Evolutionary conservation across 2,888 invertebrate genomes (phyloP).

Genomic region (Oxyscelio sp.): DNA sequence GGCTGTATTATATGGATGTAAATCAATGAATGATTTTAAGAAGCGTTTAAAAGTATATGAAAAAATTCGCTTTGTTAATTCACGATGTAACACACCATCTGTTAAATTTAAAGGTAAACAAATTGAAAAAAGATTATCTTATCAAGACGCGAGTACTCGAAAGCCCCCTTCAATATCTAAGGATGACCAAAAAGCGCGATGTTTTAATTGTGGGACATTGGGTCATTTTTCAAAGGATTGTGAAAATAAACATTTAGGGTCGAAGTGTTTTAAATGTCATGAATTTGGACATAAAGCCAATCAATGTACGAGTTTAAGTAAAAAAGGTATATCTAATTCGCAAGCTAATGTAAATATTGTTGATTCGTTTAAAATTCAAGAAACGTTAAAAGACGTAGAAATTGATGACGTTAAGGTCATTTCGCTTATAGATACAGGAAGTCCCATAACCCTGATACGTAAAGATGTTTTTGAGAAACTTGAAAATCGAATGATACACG

Average conservation of each 20-base stretch:
- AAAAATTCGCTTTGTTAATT: background rate
- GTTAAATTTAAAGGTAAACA: background rate
- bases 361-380: background rate
- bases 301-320: background rate
- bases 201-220: background rate
- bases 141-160: background rate
- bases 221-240: slow-evolving; percentile 33
- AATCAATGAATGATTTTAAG: slow-evolving; percentile 14
- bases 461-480: slow-evolving; percentile 13
- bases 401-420: slow-evolving; percentile 12
- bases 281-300: slow-evolving; percentile 78
- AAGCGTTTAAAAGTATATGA: slow-evolving; percentile 1
- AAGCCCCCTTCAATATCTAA: no score
- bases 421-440: slow-evolving; percentile 27
- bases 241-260: slow-evolving; percentile 54
- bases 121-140: no score
- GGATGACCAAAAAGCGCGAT: no score
- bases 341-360: slow-evolving; percentile 17
- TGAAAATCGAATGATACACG: background rate
- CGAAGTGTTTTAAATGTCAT: slow-evolving; percentile 81
- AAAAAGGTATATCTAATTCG: background rate
- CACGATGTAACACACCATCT: background rate
- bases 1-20: slow-evolving; percentile 22
- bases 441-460: slow-evolving; percentile 25
- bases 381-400: slow-evolving; percentile 13